These are phyloP conservation scores for Chelmon rostratus DNA, from an alignment of 2,797 vertebrate genomes.

Conservation along the genomic window DNA sequence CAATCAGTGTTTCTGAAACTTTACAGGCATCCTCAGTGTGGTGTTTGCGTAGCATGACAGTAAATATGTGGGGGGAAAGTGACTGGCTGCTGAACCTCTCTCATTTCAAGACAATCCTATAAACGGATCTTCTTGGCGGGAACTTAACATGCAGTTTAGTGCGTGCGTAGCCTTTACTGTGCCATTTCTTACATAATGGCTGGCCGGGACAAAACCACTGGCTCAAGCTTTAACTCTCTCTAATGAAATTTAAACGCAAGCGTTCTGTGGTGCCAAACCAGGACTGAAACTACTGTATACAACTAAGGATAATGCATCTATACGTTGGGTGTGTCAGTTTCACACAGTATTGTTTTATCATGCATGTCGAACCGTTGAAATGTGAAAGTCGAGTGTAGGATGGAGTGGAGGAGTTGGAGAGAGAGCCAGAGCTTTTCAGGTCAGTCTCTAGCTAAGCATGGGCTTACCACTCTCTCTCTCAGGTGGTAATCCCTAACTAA, in stretches of 20 bases:
- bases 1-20: slow-evolving; percentile 47
- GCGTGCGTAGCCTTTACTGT: slow-evolving; percentile 46
- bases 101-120: slow-evolving; percentile 69
- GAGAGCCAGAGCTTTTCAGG: slow-evolving; percentile 60
- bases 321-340: neutral
- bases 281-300: neutral
- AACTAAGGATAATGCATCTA: neutral
- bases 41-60: slow-evolving; percentile 10
- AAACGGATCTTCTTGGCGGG: slow-evolving; percentile 64
- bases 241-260: slow-evolving; percentile 37
- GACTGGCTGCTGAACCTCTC: slow-evolving; percentile 22
- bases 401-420: slow-evolving; percentile 10
- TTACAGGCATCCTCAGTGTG: slow-evolving; percentile 15
- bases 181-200: slow-evolving; percentile 72
- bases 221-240: slow-evolving; percentile 14
- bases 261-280: neutral
- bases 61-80: slow-evolving; percentile 24
- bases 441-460: slow-evolving; percentile 73
- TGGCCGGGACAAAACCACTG: slow-evolving; percentile 20
- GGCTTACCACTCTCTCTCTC: slow-evolving; percentile 63
- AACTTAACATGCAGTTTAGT: slow-evolving; percentile 48
- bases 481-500: slow-evolving; percentile 71
- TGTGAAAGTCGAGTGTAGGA: slow-evolving; percentile 2
- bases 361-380: neutral
- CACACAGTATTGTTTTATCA: neutral